Base-by-base conservation (phyloP, 2,888 invertebrate genomes). In the Erebia palarica region DNA sequence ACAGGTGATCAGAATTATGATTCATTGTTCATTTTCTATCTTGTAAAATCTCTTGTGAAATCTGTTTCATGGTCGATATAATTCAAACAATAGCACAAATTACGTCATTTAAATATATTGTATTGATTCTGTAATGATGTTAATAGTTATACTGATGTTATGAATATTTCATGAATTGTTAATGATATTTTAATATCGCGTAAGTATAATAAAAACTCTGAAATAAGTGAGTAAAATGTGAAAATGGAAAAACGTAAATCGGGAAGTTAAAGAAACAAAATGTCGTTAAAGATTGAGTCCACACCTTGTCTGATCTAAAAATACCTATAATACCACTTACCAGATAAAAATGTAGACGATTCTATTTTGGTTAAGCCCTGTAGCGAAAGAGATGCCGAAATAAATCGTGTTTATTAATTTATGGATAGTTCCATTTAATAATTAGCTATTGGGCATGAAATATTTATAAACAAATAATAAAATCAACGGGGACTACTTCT, bases 151-250 rank as follows among this genome's bases (percentile, higher is more conserved):
- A 18, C 57, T 36, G 36, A 59, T 59, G 27, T 42, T 36, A 36
- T 59, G 59, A 59, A 59, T 59, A 57, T 36, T 59, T 36, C 59
- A 59, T 59, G 59, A 59, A 59, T 58, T 13, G 59, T 4, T 59
- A 21, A 21, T 36, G n/a, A 7, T n/a, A 36, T n/a, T n/a, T 14
- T 58, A 27, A 57, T 18, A 57, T 57, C 10, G 21, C 21, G 57
- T 27, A 3, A 27, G 27, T 27, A 27, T 4, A 27, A 18, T 18
- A 21, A 9, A 21, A 11, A 21, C 10, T 21, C 55, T n/a, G 5
- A 57, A 21, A 21, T 21, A 13, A 18, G 57, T 11, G 1, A 21
- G 21, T 0, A 21, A 21, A n/a, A n/a, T n/a, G n/a, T n/a, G 13
- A 47, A 51, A 51, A 13, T 51, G 13, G 13, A 51, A 51, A 51